A percentile compares a stretch with the other conserved stretches of the same genome.
These are phyloP conservation scores for Vanessa atalanta DNA, from an alignment of 1,140 invertebrate species.

Conservation along the genomic window DNA sequence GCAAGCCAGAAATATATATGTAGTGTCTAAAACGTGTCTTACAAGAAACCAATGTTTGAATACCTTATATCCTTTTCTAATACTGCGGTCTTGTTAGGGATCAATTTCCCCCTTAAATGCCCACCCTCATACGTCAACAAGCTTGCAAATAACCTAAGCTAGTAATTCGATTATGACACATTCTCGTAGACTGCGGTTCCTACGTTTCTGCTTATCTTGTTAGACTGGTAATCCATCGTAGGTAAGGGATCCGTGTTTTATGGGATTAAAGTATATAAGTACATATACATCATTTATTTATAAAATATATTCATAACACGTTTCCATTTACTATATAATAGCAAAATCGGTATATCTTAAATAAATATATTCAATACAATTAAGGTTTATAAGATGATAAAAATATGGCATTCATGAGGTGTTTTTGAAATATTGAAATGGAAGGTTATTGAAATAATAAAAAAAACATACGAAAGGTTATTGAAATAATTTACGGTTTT, in stretches of 20 bases:
- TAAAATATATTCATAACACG: too few species aligned
- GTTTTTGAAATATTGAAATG: too few species aligned
- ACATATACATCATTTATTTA: background rate
- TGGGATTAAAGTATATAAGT: background rate
- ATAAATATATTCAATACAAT: too few species aligned
- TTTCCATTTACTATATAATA: too few species aligned
- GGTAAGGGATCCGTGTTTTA: background rate
- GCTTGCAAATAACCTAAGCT: constrained; percentile 14
- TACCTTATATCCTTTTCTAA: constrained; percentile 17
- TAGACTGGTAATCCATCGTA: constrained; percentile 1
- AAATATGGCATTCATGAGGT: too few species aligned
- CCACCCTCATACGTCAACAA: background rate
- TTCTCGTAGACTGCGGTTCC: background rate
- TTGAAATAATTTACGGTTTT: background rate
- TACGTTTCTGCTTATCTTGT: background rate
- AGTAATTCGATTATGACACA: constrained; percentile 15
- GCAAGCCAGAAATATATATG: too few species aligned
- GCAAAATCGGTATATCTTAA: too few species aligned
- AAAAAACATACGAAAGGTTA: too few species aligned
- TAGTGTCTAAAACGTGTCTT: background rate
- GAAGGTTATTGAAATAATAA: too few species aligned
- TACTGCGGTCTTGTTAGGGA: constrained; percentile 5
- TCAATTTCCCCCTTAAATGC: constrained; percentile 12
- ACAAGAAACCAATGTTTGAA: background rate
- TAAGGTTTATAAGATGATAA: too few species aligned